These are phyloP conservation scores for Gavia stellata DNA, from an alignment of 2,113 vertebrate genomes.

Conservation along the genomic window DNA sequence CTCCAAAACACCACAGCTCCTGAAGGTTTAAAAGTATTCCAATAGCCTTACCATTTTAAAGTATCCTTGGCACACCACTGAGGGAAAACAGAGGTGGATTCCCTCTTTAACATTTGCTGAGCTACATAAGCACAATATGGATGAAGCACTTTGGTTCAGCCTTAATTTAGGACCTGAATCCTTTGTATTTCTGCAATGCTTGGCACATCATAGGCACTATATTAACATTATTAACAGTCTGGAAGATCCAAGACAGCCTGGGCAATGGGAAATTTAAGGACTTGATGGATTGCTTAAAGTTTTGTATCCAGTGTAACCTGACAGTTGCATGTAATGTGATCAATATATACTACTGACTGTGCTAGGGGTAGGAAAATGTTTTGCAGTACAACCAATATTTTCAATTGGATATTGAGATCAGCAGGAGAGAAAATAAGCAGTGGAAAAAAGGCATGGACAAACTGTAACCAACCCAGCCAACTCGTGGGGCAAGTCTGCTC, in stretches of 20 bases:
- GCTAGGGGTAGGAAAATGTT: background rate
- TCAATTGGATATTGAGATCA: background rate
- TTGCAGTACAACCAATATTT: background rate
- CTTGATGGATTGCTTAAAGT: background rate
- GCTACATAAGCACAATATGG: background rate
- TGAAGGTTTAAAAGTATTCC: background rate
- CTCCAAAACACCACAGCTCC: background rate
- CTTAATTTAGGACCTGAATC: background rate
- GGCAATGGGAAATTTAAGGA: background rate
- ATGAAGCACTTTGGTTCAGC: background rate
- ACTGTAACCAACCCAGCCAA: background rate
- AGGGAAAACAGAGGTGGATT: background rate
- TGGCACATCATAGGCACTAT: background rate
- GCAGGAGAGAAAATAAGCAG: background rate
- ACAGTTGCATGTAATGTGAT: background rate
- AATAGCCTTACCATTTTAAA: background rate
- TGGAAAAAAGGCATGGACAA: background rate
- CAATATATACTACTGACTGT: background rate
- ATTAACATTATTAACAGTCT: background rate
- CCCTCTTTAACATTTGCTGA: background rate
- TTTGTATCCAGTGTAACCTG: background rate
- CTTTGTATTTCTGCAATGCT: background rate
- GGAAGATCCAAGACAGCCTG: background rate
- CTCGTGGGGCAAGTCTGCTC: background rate
- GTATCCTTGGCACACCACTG: background rate